Conservation (phyloP, 2,797 vertebrate species). For the Sebastes umbrosus region DNA sequence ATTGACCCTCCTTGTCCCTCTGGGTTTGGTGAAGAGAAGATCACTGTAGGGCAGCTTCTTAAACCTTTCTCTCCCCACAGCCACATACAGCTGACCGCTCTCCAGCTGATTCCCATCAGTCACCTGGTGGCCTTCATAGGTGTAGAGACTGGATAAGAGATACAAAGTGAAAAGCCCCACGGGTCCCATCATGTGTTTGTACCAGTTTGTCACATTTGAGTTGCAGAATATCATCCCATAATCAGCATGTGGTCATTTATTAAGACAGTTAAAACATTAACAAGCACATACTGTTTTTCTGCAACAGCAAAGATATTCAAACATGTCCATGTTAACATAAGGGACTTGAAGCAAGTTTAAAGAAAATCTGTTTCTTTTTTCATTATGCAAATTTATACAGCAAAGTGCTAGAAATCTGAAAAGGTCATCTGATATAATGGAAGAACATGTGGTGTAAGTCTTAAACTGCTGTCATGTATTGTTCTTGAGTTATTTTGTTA, state of each 20-base stretch:
- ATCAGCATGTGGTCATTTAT: neutral
- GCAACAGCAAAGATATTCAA: neutral
- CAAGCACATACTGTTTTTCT: neutral
- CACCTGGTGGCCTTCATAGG: conserved; percentile 88
- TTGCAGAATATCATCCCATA: neutral
- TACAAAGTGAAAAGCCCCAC: neutral
- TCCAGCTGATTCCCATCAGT: conserved; percentile 89
- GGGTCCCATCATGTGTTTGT: neutral
- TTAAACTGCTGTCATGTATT: neutral
- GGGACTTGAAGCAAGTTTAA: neutral
- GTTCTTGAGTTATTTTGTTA: neutral
- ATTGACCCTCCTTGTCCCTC: conserved; percentile 79
- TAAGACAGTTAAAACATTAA: neutral
- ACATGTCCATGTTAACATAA: neutral
- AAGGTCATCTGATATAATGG: neutral
- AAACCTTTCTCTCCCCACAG: conserved; percentile 94
- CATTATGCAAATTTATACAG: neutral
- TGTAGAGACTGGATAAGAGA: conserved; percentile 85
- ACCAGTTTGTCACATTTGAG: neutral
- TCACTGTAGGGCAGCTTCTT: conserved; percentile 92
- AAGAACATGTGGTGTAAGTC: neutral
- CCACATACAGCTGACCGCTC: conserved; percentile 94
- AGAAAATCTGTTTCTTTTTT: neutral
- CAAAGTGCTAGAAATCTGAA: neutral
- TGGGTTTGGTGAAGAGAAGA: conserved; percentile 87